Evolutionary conservation across 2,113 vertebrate species (phyloP), one percentile per base, ranked within the genome.

Genomic region (Monarcha castaneiventris): DNA sequence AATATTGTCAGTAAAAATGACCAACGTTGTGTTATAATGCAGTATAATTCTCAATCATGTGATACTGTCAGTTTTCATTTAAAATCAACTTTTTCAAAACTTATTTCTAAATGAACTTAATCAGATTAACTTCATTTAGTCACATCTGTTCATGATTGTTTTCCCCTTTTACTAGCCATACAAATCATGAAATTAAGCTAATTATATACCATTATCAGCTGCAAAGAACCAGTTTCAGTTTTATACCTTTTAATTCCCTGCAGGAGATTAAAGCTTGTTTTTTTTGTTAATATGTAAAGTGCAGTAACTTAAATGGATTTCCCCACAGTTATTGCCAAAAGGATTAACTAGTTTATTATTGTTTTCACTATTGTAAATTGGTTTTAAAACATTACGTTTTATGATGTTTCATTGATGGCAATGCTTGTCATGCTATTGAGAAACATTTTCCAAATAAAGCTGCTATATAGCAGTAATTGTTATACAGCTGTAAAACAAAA

Each of bases 91-190:
- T 98, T 98, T 97, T 98, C 97, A 98, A 97, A 97, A 96, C 96
- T 97, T 97, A 96, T 97, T 98, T 97, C 96, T 96, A 98, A 98
- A 97, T 97, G 92, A 97, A 97, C 41, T 95, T 97, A 97, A 98
- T 98, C 94, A 92, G 94, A 97, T 98, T 98, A 98, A 97, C 97
- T 97, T 97, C 87, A 97, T 97, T 97, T 97, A 96, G 94, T 97
- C 96, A 97, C 97, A 98, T 98, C 97, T 98, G 97, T 96, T 97
- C 93, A 46, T 94, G 94, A 97, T 97, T 97, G 94, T 97, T 97
- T 97, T 92, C 33, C 63, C 75, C 64, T 96, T 98, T 97, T 96
- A 94, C 92, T 96, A 95, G 95, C 86, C 96, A 96, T 97, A 97
- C 95, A 98, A 94, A 98, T 98, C 95, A 97, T 97, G 96, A 97